Evolutionary conservation across 1,140 invertebrate species (phyloP).

Genomic region (Leptinotarsa texana): DNA sequence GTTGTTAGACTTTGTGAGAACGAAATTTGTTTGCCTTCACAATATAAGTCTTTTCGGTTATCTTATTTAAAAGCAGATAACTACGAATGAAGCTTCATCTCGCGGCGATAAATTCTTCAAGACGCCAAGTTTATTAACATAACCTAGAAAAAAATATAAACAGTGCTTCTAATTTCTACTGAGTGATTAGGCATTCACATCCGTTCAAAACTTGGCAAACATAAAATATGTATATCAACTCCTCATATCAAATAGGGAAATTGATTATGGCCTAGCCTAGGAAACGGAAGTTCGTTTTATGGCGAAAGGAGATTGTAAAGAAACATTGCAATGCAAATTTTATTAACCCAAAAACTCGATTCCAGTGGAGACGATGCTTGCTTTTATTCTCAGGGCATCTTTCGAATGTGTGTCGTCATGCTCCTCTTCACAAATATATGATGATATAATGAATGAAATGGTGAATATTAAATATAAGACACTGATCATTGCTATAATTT

Average conservation of each 20-base stretch:
- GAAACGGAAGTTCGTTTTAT: slow-evolving; percentile 5
- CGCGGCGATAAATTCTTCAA: not conserved
- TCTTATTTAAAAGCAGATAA: not conserved
- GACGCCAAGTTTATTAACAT: not conserved
- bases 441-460: too few relatives aligned
- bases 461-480: too few relatives aligned
- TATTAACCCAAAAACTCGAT: too few relatives aligned
- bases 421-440: too few relatives aligned
- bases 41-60: not conserved
- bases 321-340: not conserved
- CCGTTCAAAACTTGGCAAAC: not conserved
- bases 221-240: too few relatives aligned
- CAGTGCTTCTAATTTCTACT: not conserved
- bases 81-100: not conserved
- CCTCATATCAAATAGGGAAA: too few relatives aligned
- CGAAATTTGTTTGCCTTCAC: slow-evolving; percentile 1
- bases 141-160: slow-evolving; percentile 7
- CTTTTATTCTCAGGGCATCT: too few relatives aligned
- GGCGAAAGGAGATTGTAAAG: slow-evolving; percentile 2
- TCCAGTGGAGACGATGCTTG: too few relatives aligned
- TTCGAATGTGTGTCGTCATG: too few relatives aligned
- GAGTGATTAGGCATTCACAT: not conserved
- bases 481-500: too few relatives aligned
- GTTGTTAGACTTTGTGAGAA: slow-evolving; percentile 2
- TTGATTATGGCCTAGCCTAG: not conserved